Evolutionary conservation across 2,888 invertebrate species (phyloP).

Genomic region (Lomographa bimaculata): DNA sequence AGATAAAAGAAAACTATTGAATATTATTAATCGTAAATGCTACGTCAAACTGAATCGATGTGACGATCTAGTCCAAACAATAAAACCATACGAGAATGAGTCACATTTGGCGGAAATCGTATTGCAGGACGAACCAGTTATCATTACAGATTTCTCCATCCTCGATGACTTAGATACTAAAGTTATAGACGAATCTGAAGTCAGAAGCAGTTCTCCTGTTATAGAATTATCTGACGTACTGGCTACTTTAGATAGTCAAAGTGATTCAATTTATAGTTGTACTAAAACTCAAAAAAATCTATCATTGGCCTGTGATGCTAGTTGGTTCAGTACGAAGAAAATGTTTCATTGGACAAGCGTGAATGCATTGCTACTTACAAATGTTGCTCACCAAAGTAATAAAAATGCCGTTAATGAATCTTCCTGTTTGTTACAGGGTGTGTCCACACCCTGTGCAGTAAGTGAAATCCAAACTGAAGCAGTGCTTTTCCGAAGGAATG

Average conservation of each 20-base stretch:
- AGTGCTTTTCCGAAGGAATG: background rate
- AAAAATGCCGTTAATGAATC: background rate
- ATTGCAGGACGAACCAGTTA: slow-evolving; percentile 1
- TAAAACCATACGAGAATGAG: too few species aligned
- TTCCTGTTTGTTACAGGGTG: too few species aligned
- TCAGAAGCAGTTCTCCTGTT: slow-evolving; percentile 50
- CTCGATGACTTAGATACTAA: slow-evolving; percentile 11
- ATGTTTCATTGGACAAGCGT: slow-evolving; percentile 1
- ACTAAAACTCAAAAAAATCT: background rate
- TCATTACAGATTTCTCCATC: slow-evolving; percentile 7
- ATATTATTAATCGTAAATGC: slow-evolving; percentile 35
- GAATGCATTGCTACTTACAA: background rate
- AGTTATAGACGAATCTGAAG: slow-evolving; percentile 15
- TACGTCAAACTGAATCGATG: slow-evolving; percentile 52
- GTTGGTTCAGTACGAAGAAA: slow-evolving; percentile 17
- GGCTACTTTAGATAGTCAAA: slow-evolving; percentile 26
- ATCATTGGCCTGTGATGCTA: slow-evolving; percentile 15
- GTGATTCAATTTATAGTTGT: slow-evolving; percentile 2
- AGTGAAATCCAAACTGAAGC: background rate
- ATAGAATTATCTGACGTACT: slow-evolving; percentile 52
- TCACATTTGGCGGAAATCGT: background rate
- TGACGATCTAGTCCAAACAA: slow-evolving; percentile 38
- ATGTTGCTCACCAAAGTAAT: background rate
- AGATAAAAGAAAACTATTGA: slow-evolving; percentile 9
- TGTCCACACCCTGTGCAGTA: background rate